Conservation (phyloP, 2,113 vertebrate species). For the Scomber scombrus region DNA sequence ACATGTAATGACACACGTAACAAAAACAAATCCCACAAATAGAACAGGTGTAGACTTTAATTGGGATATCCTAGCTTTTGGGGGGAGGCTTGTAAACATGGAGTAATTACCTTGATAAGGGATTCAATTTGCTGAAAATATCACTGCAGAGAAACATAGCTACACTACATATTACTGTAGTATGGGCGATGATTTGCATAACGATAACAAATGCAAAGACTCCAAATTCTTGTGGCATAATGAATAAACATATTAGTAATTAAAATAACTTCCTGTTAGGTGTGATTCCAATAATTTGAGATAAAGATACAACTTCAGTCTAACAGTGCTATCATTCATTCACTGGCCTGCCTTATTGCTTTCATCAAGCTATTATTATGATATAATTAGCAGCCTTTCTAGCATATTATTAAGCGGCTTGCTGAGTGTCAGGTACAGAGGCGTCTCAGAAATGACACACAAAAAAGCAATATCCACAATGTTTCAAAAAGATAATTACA, state of each 20-base stretch:
- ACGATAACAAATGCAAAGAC: slow-evolving; percentile 60
- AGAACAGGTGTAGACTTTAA: slow-evolving; percentile 78
- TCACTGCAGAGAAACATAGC: slow-evolving; percentile 60
- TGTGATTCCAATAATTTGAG: slow-evolving; percentile 59
- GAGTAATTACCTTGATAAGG: slow-evolving; percentile 79
- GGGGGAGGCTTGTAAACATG: slow-evolving; percentile 63
- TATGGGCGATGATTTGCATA: slow-evolving; percentile 61
- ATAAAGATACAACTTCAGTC: slow-evolving; percentile 49
- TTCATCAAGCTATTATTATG: slow-evolving; percentile 84
- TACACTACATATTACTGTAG: slow-evolving; percentile 54
- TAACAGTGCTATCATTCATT: slow-evolving; percentile 65
- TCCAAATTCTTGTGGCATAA: slow-evolving; percentile 42
- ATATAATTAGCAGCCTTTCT: slow-evolving; percentile 86
- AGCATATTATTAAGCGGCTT: slow-evolving; percentile 84
- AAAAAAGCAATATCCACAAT: slow-evolving; percentile 75
- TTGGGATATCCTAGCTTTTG: slow-evolving; percentile 68
- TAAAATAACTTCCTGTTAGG: slow-evolving; percentile 65
- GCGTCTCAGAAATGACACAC: slow-evolving; percentile 77
- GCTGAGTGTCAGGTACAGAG: slow-evolving; percentile 84
- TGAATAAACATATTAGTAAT: slow-evolving; percentile 63
- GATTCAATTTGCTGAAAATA: slow-evolving; percentile 72
- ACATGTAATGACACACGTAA: slow-evolving; percentile 73
- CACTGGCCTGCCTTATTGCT: slow-evolving; percentile 72
- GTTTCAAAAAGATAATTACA: slow-evolving; percentile 84
- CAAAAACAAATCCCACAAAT: slow-evolving; percentile 64